Evolutionary conservation across 2,113 vertebrate genomes (phyloP).

Genomic region (Istiophorus platypterus): DNA sequence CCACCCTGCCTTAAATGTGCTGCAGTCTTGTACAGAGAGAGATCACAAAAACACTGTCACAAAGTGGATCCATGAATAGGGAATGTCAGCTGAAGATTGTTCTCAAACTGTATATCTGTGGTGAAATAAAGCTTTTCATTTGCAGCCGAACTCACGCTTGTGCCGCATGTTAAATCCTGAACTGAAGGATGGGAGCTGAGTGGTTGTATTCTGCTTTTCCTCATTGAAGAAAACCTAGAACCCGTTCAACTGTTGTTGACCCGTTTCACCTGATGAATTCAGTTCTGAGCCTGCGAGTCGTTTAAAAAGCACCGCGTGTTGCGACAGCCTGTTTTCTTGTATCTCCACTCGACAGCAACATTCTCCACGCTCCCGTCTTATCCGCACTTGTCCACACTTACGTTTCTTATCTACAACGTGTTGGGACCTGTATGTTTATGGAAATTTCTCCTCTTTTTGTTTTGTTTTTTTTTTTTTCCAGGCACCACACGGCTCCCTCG

Average conservation of each 20-base stretch:
- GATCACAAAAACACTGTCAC: background rate
- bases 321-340: background rate
- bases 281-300: background rate
- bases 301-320: background rate
- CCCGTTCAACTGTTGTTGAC: background rate
- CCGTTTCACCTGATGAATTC: background rate
- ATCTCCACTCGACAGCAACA: background rate
- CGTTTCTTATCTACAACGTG: background rate
- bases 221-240: background rate
- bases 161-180: background rate
- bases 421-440: background rate
- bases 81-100: background rate
- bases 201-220: background rate
- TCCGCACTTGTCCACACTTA: background rate
- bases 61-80: background rate
- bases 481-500: slow-evolving; percentile 97
- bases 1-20: background rate
- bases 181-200: background rate
- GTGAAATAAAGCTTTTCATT: background rate
- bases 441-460: background rate
- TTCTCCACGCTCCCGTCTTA: background rate
- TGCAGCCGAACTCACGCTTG: background rate
- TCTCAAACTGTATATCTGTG: background rate
- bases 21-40: background rate
- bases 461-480: slow-evolving; percentile 66